These are phyloP conservation scores for Scalopus aquaticus DNA, from an alignment of 2,113 vertebrate genomes.

Conservation along the genomic window DNA sequence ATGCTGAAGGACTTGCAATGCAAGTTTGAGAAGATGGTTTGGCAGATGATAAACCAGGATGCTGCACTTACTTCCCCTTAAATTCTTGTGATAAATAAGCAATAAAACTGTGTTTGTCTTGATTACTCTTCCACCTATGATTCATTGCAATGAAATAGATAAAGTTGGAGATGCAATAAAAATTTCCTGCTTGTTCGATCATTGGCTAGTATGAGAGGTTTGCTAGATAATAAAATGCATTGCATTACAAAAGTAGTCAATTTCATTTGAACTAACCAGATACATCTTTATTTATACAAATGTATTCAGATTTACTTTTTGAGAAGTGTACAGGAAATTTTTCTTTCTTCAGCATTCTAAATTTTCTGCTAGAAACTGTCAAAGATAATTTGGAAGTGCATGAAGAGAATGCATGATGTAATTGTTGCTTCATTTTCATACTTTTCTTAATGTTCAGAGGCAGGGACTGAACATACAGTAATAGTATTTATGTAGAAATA, in stretches of 20 bases:
- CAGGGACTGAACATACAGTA: background rate
- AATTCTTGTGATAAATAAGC: conserved; percentile 34
- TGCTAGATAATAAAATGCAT: background rate
- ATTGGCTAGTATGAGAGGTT: background rate
- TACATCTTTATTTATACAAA: background rate
- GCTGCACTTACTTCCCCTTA: background rate
- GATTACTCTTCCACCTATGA: background rate
- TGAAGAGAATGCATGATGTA: background rate
- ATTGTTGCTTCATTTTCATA: background rate
- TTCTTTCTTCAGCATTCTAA: background rate
- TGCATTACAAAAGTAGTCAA: background rate
- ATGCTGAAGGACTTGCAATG: background rate
- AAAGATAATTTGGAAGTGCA: background rate
- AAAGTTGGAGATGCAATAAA: background rate
- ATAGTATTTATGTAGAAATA: background rate
- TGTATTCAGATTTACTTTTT: background rate
- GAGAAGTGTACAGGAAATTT: background rate
- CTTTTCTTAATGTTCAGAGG: background rate
- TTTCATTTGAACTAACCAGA: background rate
- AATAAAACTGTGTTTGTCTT: background rate
- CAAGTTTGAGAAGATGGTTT: background rate
- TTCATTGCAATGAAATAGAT: background rate
- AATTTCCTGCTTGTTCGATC: background rate
- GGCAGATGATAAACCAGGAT: background rate
- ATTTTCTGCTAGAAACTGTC: background rate